Base-by-base conservation (phyloP, 2,797 vertebrate species). In the Periophthalmus magnuspinnatus region DNA sequence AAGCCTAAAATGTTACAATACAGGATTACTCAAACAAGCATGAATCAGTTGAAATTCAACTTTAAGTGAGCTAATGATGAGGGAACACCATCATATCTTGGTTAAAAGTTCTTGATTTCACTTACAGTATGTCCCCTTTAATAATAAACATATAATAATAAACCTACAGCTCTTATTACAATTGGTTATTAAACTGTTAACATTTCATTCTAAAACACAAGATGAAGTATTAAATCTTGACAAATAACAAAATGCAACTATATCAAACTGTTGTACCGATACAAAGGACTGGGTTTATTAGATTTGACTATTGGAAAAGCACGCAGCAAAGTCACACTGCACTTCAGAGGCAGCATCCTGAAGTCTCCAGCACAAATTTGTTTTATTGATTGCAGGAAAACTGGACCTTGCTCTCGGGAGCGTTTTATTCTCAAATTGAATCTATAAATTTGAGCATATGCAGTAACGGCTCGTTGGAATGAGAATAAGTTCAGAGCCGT, bases 301-400 rank as follows among this genome's bases (percentile, higher is more conserved):
- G 74, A 62, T 78, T 72, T 82, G 70, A 77, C 75, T 76, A 85
- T 87, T 77, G 77, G 74, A 86, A 86, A 86, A 81, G 75, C 69
- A 74, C 81, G 82, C 65, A 75, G 11, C 56, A 67, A 74, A 75
- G 75, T 82, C 73, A 75, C 67, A 79, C 57, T 74, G 84, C 69
- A 41, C 79, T 78, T 75, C 72, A 61, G 65, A 81, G 73, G 68
- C 69, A 33, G 70, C 70, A 65, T 68, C 74, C 79, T 82, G 71
- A 67, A 76, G 68, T 75, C 76, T 75, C 74, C 77, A 80, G 81
- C 71, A 84, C 79, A 85, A 85, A 84, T 89, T 76, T 82, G 69
- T 67, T 81, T 78, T 69, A 86, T 86, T 83, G 88, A 88, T 86
- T 82, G 82, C 69, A 79, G 60, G 74, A 81, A 81, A 85, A 74